A percentile compares a stretch with the other conserved stretches of the same genome.
Evolutionary conservation across 1,140 invertebrate species (phyloP).

Genomic region (Micrasema longulum): DNA sequence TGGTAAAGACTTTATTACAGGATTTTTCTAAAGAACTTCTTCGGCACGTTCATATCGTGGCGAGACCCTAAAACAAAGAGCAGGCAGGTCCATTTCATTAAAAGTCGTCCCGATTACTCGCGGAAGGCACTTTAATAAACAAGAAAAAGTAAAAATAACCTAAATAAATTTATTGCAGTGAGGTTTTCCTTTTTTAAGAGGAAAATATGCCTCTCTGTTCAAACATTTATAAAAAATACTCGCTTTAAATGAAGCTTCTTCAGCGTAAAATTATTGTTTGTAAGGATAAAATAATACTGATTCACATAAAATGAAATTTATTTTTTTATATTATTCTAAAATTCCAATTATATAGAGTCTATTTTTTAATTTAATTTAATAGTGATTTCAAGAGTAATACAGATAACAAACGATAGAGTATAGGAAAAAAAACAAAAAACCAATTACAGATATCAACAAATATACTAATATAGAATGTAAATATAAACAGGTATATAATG

Average conservation of each 20-base stretch:
- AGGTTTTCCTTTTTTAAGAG: background rate
- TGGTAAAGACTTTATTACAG: slow-evolving; percentile 22
- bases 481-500: too few species aligned
- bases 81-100: slow-evolving; percentile 10
- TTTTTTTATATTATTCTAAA: too few species aligned
- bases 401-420: too few species aligned
- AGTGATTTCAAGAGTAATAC: too few species aligned
- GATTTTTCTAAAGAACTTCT: slow-evolving; percentile 10
- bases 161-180: slow-evolving; percentile 1
- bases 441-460: too few species aligned
- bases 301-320: too few species aligned
- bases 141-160: background rate
- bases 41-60: background rate
- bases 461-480: too few species aligned
- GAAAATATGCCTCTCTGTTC: background rate
- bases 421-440: too few species aligned
- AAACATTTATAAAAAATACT: background rate
- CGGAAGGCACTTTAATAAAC: background rate
- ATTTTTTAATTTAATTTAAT: too few species aligned
- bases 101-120: slow-evolving; percentile 2
- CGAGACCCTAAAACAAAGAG: background rate
- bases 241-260: background rate
- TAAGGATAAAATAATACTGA: background rate
- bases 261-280: background rate
- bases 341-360: too few species aligned